Percentiles rank a stretch among this genome's conserved stretches.
Conservation (phyloP, 53 echinoderm and acorn worm genomes). For the Actinopyga echinites region DNA sequence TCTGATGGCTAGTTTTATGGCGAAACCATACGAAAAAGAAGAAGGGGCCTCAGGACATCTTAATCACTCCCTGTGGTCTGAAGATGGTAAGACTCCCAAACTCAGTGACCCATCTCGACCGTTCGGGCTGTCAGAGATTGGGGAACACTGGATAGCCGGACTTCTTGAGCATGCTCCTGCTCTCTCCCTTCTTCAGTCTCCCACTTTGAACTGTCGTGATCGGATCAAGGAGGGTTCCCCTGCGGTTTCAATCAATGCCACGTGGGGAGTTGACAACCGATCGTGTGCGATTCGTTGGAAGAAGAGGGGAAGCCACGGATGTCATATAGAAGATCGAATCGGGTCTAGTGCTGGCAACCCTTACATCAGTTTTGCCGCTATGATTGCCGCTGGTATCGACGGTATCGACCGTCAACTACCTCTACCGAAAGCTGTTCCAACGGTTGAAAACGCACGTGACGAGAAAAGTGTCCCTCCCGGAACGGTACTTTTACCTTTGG, state of each 20-base stretch:
- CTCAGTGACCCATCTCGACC: slow-evolving; percentile 36
- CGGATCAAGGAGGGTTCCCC: slow-evolving; percentile 41
- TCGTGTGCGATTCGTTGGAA: slow-evolving; percentile 46
- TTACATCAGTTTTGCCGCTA: slow-evolving; percentile 63
- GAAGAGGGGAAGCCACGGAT: slow-evolving; percentile 39
- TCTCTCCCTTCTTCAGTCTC: slow-evolving; percentile 40
- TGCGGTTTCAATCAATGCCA: slow-evolving; percentile 57
- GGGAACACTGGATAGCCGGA: slow-evolving; percentile 64
- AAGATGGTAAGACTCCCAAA: slow-evolving; percentile 42
- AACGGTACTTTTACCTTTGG: slow-evolving; percentile 16
- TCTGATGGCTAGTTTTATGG: slow-evolving; percentile 68
- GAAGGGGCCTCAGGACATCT: slow-evolving; percentile 51
- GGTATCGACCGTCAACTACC: slow-evolving; percentile 57
- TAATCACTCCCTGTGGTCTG: slow-evolving; percentile 68
- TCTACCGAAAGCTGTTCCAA: slow-evolving; percentile 15
- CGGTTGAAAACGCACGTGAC: not conserved
- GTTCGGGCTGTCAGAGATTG: slow-evolving; percentile 44
- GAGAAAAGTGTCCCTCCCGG: slow-evolving; percentile 5
- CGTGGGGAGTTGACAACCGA: slow-evolving; percentile 72
- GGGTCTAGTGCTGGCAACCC: slow-evolving; percentile 68
- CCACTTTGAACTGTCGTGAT: slow-evolving; percentile 53
- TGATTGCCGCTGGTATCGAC: slow-evolving; percentile 66
- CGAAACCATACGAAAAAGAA: slow-evolving; percentile 56
- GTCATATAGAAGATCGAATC: slow-evolving; percentile 63
- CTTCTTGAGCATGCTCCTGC: slow-evolving; percentile 62